These are phyloP conservation scores for Paracentrotus lividus DNA, from an alignment of 53 echinoderm and acorn worm species.

Conservation along the genomic window DNA sequence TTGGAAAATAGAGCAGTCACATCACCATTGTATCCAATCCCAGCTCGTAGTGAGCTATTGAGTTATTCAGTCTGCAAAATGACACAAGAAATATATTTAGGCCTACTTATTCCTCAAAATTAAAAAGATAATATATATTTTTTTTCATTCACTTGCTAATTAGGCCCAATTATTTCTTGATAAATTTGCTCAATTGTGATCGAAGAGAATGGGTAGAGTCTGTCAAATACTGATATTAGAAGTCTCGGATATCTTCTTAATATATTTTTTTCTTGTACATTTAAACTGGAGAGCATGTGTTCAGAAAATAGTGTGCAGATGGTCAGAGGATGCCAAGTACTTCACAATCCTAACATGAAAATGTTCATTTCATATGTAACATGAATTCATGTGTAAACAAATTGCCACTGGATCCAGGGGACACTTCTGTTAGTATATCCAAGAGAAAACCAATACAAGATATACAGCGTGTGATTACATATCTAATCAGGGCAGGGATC, in stretches of 20 bases:
- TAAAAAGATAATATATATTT: background rate
- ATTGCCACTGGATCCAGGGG: background rate
- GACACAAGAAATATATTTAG: background rate
- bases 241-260: too few species aligned
- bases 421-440: background rate
- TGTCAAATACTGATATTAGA: background rate
- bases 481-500: constrained; percentile 35
- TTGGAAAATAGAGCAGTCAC: constrained; percentile 21
- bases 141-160: background rate
- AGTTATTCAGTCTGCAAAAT: background rate
- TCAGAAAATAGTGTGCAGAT: background rate
- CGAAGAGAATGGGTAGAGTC: background rate
- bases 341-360: background rate
- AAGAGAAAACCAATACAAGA: background rate
- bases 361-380: background rate
- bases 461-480: constrained; percentile 49
- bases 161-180: background rate
- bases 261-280: background rate
- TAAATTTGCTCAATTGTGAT: background rate
- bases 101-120: background rate
- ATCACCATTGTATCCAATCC: background rate
- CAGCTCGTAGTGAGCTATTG: background rate
- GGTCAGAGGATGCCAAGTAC: background rate
- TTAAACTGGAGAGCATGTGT: background rate
- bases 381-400: constrained; percentile 9